Percentiles rank a stretch among this genome's conserved stretches.
phyloP scores from a whole-genome alignment of 2,888 invertebrate species.

The Carcina quercana region DNA sequence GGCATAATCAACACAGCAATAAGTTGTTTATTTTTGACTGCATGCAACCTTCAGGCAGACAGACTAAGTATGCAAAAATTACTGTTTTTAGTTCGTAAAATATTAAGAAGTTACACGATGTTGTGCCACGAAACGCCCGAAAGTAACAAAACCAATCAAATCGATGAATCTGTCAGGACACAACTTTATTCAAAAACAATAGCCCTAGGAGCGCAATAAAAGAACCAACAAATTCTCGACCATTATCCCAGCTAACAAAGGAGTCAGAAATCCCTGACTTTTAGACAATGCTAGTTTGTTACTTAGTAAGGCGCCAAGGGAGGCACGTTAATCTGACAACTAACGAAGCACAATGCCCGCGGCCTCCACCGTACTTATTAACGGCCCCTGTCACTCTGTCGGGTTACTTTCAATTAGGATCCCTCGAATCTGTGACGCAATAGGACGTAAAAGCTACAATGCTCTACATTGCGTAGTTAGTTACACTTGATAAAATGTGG shows the following conservation, averaged over 20 bases:
- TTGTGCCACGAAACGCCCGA: too few species aligned
- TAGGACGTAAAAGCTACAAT: constrained; percentile 8
- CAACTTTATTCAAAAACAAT: constrained; percentile 8
- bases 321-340: constrained; percentile 43
- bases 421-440: constrained; percentile 19
- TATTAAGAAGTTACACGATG: too few species aligned
- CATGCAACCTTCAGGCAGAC: too few species aligned
- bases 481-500: neutral
- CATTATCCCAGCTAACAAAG: constrained; percentile 24
- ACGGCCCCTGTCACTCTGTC: constrained; percentile 40
- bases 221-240: constrained; percentile 18
- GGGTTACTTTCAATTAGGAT: constrained; percentile 45
- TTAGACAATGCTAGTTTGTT: constrained; percentile 35
- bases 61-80: too few species aligned
- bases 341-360: constrained; percentile 34
- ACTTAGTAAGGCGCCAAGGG: constrained; percentile 37
- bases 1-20: too few species aligned
- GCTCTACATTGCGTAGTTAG: constrained; percentile 8
- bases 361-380: constrained; percentile 36
- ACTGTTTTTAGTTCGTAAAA: too few species aligned
- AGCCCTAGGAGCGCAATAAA: constrained; percentile 9
- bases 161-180: too few species aligned
- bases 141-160: too few species aligned
- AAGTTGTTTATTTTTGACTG: too few species aligned
- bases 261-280: constrained; percentile 28